Conservation (phyloP, 2,888 invertebrate genomes). For the Blastobasis adustella region DNA sequence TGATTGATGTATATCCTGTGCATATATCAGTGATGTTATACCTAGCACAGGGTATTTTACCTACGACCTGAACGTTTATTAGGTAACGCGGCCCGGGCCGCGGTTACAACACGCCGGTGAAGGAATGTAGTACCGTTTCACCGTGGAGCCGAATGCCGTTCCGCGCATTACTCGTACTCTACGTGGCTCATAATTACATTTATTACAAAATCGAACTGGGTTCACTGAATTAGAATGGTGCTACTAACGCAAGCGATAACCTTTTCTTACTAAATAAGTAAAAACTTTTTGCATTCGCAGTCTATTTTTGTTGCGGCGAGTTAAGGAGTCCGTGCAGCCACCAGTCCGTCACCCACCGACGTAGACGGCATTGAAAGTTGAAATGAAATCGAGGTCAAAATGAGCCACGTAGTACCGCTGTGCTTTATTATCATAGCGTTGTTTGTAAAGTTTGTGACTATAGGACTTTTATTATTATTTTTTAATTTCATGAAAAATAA, state of each 20-base stretch:
- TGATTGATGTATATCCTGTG: too few species aligned
- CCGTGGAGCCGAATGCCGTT: slow-evolving; percentile 37
- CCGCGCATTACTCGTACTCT: slow-evolving; percentile 24
- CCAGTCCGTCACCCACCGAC: slow-evolving; percentile 20
- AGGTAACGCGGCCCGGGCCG: slow-evolving; percentile 56
- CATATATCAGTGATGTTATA: not conserved
- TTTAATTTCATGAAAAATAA: too few species aligned
- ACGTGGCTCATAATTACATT: slow-evolving; percentile 12
- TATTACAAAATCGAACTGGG: slow-evolving; percentile 7
- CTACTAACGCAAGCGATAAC: too few species aligned
- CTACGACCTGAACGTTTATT: slow-evolving; percentile 21
- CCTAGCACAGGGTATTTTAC: too few species aligned
- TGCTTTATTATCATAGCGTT: slow-evolving; percentile 11
- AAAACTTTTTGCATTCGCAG: not conserved
- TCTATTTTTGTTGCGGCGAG: not conserved
- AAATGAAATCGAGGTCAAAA: slow-evolving; percentile 74
- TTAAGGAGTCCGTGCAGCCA: slow-evolving; percentile 13
- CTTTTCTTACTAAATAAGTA: not conserved
- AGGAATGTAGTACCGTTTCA: slow-evolving; percentile 59
- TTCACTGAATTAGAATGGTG: slow-evolving; percentile 5
- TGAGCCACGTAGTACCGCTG: slow-evolving; percentile 58
- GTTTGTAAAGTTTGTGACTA: too few species aligned
- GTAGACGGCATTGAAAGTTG: slow-evolving; percentile 68
- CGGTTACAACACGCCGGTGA: slow-evolving; percentile 56
- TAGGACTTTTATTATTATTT: too few species aligned